Percentiles rank a stretch among this genome's conserved stretches.
These are phyloP conservation scores for Platysteira castanea DNA, from an alignment of 2,113 vertebrate species.

Conservation along the genomic window DNA sequence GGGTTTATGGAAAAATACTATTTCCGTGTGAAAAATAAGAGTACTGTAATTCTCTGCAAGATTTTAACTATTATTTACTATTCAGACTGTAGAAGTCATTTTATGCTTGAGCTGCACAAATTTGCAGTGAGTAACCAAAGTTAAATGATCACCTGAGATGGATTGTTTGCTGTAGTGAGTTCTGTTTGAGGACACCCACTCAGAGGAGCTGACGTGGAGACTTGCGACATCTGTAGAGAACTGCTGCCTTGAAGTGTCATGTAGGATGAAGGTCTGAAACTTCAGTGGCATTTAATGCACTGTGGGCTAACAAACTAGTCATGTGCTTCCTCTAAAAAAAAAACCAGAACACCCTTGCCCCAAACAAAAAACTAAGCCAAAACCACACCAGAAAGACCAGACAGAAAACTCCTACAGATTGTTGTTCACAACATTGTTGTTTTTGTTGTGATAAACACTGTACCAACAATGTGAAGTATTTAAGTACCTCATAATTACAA, in stretches of 20 bases:
- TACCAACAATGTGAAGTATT: neutral
- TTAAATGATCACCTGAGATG: neutral
- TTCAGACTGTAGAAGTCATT: neutral
- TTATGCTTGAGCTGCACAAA: neutral
- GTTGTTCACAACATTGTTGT: fast-evolving
- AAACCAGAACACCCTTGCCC: fast-evolving
- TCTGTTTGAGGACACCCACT: neutral
- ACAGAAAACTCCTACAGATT: neutral
- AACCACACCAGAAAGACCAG: neutral
- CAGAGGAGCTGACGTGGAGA: neutral
- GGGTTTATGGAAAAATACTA: neutral
- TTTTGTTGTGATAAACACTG: neutral
- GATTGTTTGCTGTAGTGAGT: neutral
- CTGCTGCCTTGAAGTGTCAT: neutral
- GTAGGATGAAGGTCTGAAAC: neutral
- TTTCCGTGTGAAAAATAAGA: neutral
- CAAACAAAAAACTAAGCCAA: neutral
- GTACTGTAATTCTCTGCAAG: neutral
- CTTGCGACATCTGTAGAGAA: neutral
- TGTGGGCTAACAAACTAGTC: neutral
- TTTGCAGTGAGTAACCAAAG: neutral
- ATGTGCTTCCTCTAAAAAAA: neutral
- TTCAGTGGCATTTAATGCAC: neutral
- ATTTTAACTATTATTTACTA: neutral
- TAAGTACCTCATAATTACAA: neutral